Evolutionary conservation across 2,797 vertebrate species (phyloP).

Genomic region (Esox lucius): DNA sequence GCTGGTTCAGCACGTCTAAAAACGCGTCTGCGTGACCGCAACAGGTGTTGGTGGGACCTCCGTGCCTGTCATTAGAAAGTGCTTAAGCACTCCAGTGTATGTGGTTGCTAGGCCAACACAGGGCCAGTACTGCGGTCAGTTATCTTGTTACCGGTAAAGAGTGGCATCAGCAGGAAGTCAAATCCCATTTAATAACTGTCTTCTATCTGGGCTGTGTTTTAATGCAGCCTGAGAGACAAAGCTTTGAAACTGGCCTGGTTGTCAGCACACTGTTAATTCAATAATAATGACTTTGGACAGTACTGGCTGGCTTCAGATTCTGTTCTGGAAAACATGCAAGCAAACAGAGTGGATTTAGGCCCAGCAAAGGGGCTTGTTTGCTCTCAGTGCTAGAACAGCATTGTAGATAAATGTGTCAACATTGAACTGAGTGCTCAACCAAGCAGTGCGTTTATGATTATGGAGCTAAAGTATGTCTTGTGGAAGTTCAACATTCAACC

Average conservation of each 20-base stretch:
- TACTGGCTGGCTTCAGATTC: neutral
- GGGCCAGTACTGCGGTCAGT: neutral
- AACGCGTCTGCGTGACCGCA: neutral
- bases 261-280: slow-evolving; percentile 14
- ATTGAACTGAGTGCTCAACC: neutral
- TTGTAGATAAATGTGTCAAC: neutral
- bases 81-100: neutral
- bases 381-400: neutral
- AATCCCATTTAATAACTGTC: slow-evolving; percentile 39
- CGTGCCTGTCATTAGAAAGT: slow-evolving; percentile 14
- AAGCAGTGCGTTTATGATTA: slow-evolving; percentile 6
- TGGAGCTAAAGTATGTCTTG: neutral
- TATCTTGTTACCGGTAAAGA: slow-evolving; percentile 19
- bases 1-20: slow-evolving; percentile 15
- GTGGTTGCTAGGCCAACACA: neutral
- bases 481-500: neutral
- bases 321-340: neutral
- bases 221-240: slow-evolving; percentile 11
- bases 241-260: neutral
- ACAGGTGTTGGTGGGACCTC: slow-evolving; percentile 31
- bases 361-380: neutral
- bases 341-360: neutral
- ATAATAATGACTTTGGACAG: slow-evolving; percentile 7
- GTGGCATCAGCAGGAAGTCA: slow-evolving; percentile 20
- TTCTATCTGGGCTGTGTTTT: slow-evolving; percentile 18